A percentile compares a stretch with the other conserved stretches of the same genome.
Evolutionary conservation across 2,113 vertebrate genomes (phyloP).

Genomic region (Smithornis capensis): DNA sequence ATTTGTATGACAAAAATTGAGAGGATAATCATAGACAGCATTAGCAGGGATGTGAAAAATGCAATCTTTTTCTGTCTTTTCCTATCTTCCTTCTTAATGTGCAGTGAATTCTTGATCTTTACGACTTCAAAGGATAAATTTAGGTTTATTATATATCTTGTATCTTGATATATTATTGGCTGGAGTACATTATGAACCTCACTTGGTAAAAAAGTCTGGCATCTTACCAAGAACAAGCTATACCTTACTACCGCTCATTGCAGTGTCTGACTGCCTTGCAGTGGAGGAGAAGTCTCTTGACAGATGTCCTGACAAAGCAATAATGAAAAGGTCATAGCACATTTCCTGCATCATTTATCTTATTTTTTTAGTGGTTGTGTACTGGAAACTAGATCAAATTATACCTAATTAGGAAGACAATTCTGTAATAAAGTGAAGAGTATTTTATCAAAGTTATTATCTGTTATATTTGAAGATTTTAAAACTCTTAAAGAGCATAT

Average conservation of each 20-base stretch:
- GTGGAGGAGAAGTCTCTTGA: slow-evolving; percentile 32
- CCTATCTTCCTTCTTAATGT: neutral
- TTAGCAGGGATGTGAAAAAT: neutral
- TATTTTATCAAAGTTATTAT: neutral
- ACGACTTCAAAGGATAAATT: neutral
- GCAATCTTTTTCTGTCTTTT: neutral
- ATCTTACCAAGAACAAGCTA: neutral
- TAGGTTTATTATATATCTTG: neutral
- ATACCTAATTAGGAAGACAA: slow-evolving; percentile 47
- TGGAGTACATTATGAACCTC: neutral
- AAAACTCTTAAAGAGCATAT: neutral
- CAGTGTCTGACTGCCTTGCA: neutral
- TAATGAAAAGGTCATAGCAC: slow-evolving; percentile 57
- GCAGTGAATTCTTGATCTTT: neutral
- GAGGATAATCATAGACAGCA: neutral
- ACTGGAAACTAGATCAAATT: slow-evolving; percentile 47
- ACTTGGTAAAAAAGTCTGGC: neutral
- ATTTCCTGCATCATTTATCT: slow-evolving; percentile 53
- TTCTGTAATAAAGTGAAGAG: slow-evolving; percentile 5
- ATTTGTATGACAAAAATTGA: neutral
- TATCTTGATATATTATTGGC: neutral
- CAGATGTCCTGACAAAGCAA: slow-evolving; percentile 58
- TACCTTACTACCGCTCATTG: neutral
- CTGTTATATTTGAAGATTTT: slow-evolving; percentile 6
- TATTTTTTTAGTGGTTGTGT: slow-evolving; percentile 24